Conservation (phyloP, 2,113 vertebrate species). For the Phaethornis superciliosus region DNA sequence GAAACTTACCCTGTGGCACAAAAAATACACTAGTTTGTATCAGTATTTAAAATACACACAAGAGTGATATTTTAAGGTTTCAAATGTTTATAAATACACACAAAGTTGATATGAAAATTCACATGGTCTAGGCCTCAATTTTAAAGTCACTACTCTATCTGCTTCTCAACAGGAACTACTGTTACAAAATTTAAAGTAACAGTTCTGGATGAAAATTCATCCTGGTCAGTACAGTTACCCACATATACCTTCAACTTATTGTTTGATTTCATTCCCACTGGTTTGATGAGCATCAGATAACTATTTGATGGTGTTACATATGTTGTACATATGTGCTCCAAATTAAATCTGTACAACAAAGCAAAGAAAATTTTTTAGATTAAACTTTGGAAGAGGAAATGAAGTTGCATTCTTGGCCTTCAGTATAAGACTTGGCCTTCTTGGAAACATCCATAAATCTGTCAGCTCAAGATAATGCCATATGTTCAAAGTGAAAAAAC, state of each 20-base stretch:
- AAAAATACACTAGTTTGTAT: neutral
- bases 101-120: neutral
- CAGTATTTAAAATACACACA: neutral
- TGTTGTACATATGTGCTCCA: neutral
- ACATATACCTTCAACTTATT: neutral
- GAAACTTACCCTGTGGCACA: neutral
- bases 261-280: neutral
- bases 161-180: neutral
- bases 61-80: neutral
- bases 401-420: conserved; percentile 30
- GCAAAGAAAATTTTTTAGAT: neutral
- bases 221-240: neutral
- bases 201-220: neutral
- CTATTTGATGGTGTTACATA: neutral
- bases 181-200: neutral
- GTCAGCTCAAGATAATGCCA: neutral
- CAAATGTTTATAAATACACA: neutral
- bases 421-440: neutral
- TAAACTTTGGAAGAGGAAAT: conserved; percentile 28
- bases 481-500: neutral
- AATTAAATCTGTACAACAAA: neutral
- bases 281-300: neutral
- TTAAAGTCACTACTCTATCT: neutral
- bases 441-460: neutral
- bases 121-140: neutral